Evolutionary conservation across 64 coral and sea anemone species (phyloP), one percentile per base, ranked within the genome.

Genomic region (Trachythela sp.): DNA sequence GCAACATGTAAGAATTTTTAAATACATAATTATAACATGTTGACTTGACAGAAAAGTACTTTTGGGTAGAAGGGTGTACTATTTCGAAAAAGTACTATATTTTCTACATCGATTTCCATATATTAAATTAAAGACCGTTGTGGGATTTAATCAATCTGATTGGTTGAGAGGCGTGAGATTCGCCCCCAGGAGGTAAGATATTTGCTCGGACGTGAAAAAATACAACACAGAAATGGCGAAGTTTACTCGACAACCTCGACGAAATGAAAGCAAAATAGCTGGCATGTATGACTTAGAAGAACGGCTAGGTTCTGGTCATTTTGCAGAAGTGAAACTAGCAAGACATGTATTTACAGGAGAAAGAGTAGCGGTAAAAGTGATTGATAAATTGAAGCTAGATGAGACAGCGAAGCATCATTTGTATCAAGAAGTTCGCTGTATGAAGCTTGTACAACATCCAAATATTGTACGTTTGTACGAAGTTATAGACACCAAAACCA

Each of bases 371-470:
- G 96, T 99, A 2, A 99, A 99, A 93, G 96, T 99, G 41, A 99
- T 99, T 87, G 96, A 99, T 38, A 99, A 99, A 90, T 90, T 93
- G 13, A 99, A 99, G 52, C 89, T 99, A 27, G 96, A 99, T 87
- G 93, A 99, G 42, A 92, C 94, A 14, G 87, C 96, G 22, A 90
- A 89, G 58, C 93, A 89, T 84, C 96, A 99, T 56, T 91, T 99
- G 49, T 86, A 93, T 45, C 94, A 93, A 84, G 96, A 99, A 88
- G 96, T 99, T 87, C 96, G 91, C 30, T 99, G 96, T 91, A 99
- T 99, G 96, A 99, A 99, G 40, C 93, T 99, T 76, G 96, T 99
- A 17, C 96, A 99, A 86, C 96, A 99, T 80, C 96, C 96, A 85
- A 99, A 99, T 91, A 93, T 99, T 26, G 96, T 99, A 84, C 88